Evolutionary conservation across 2,797 vertebrate species (phyloP).

Genomic region (Buceros bicornis): DNA sequence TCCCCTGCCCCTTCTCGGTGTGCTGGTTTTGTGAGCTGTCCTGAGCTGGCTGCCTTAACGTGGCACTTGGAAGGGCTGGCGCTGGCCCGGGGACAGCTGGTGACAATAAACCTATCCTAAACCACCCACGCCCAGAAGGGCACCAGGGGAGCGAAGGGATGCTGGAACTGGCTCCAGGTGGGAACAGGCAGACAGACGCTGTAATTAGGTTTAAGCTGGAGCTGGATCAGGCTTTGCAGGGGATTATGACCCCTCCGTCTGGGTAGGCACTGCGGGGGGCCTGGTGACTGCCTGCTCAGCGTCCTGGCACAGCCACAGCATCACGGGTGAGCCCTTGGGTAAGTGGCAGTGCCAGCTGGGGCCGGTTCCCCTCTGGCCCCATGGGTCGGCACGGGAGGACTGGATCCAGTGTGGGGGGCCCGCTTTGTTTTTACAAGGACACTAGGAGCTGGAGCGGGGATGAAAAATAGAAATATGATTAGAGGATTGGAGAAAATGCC

Average conservation of each 20-base stretch:
- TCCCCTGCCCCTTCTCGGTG: background rate
- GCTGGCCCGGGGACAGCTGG: background rate
- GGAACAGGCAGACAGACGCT: background rate
- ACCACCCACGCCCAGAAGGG: background rate
- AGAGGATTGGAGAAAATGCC: slow-evolving; percentile 72
- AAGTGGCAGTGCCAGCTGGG: background rate
- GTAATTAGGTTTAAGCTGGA: slow-evolving; percentile 68
- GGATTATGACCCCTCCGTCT: slow-evolving; percentile 64
- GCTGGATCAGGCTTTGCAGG: slow-evolving; percentile 57
- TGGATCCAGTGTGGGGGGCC: background rate
- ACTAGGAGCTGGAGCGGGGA: background rate
- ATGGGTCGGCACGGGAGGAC: background rate
- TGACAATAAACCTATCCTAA: slow-evolving; percentile 29
- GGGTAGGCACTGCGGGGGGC: background rate
- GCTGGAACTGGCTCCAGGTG: slow-evolving; percentile 44
- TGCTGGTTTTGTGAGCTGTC: background rate
- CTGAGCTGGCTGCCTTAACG: background rate
- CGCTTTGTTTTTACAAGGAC: slow-evolving; percentile 23
- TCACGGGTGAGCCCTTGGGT: background rate
- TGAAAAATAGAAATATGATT: slow-evolving; percentile 73
- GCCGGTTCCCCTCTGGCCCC: background rate
- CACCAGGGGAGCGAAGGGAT: background rate
- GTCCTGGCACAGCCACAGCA: rapidly evolving
- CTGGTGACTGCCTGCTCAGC: rapidly evolving
- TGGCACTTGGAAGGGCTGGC: background rate